Evolutionary conservation across 2,797 vertebrate species (phyloP).

Genomic region (Tragopan temminckii): DNA sequence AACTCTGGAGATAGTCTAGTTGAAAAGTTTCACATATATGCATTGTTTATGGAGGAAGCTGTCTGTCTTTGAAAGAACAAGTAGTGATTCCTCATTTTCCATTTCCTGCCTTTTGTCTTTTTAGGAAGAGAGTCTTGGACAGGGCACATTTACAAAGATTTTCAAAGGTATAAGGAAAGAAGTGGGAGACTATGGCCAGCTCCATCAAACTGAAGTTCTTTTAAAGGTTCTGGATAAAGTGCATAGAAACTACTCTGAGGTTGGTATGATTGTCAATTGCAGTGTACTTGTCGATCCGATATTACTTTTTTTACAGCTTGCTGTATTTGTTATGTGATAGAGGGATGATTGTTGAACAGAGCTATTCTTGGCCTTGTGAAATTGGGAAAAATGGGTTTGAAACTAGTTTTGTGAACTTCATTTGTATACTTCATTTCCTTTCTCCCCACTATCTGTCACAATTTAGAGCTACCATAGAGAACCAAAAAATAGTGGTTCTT

Average conservation of each 20-base stretch:
- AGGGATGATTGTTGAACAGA: background rate
- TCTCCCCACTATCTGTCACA: rapidly evolving
- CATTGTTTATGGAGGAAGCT: background rate
- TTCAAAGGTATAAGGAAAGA: conserved; percentile 92
- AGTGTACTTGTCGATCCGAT: background rate
- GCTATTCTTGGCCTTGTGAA: background rate
- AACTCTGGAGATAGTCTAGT: background rate
- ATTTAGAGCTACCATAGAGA: background rate
- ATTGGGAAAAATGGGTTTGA: background rate
- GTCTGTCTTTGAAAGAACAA: background rate
- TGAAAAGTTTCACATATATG: background rate
- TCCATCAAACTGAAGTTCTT: conserved; percentile 93
- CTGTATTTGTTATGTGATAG: background rate
- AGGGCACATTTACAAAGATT: conserved; percentile 97
- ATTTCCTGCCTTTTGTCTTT: background rate
- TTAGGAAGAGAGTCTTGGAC: conserved; percentile 93
- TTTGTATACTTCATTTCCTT: background rate
- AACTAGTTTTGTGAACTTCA: background rate
- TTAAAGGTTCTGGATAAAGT: conserved; percentile 95
- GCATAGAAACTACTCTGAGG: conserved; percentile 95
- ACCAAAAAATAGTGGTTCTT: background rate
- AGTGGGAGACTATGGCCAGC: conserved; percentile 92
- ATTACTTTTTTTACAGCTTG: background rate
- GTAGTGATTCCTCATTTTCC: background rate
- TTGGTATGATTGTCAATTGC: conserved; percentile 60